These are phyloP conservation scores for Picathartes gymnocephalus DNA, from an alignment of 2,113 vertebrate genomes.

Conservation along the genomic window DNA sequence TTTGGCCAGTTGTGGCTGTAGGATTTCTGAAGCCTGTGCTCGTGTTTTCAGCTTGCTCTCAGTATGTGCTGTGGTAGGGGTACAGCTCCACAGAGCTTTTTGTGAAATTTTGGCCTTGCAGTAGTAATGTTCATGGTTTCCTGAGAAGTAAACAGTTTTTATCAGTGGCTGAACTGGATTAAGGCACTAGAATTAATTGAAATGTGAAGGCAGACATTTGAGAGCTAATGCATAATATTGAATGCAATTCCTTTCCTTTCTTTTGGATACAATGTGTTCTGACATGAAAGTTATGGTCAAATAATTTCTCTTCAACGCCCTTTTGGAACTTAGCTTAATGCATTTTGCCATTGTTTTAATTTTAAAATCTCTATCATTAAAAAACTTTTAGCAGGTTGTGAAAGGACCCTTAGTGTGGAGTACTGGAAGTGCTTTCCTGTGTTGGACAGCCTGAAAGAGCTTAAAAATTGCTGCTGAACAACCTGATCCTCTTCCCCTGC, in stretches of 20 bases:
- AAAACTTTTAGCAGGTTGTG: background rate
- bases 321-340: constrained; percentile 26
- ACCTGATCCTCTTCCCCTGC: background rate
- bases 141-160: background rate
- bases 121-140: background rate
- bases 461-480: background rate
- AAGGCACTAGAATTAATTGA: background rate
- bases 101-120: background rate
- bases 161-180: background rate
- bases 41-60: fast-evolving
- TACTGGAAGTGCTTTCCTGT: background rate
- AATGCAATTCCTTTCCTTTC: background rate
- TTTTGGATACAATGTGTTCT: background rate
- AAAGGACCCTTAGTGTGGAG: background rate
- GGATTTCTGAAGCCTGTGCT: background rate
- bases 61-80: background rate
- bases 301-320: background rate
- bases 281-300: constrained; percentile 5
- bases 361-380: background rate
- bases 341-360: constrained; percentile 44
- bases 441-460: background rate
- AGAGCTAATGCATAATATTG: background rate
- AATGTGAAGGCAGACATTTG: background rate
- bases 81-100: background rate
- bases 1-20: background rate